Conservation (phyloP, 1,140 invertebrate genomes). For the Zaprionus africanus region DNA sequence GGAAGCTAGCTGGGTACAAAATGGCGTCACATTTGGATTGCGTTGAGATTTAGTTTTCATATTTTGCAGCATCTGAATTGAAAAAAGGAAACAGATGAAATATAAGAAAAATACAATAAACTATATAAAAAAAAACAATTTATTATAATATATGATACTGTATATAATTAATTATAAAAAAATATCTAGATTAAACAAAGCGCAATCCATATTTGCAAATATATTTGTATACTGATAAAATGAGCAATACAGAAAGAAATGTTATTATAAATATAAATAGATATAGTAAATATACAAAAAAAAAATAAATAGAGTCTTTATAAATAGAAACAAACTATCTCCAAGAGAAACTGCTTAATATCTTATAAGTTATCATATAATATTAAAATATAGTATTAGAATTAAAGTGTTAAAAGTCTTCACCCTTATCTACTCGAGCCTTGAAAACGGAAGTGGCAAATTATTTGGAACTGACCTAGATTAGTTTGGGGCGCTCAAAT, state of each 20-base stretch:
- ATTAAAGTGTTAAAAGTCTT: background rate
- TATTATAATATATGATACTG: too few species aligned
- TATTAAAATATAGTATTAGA: background rate
- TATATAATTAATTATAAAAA: too few species aligned
- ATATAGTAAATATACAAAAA: too few species aligned
- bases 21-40: constrained; percentile 27
- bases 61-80: background rate
- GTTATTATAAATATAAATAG: too few species aligned
- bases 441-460: background rate
- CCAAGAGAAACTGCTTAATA: background rate
- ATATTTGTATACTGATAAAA: too few species aligned
- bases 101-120: too few species aligned
- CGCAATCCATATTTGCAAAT: too few species aligned
- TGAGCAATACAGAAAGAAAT: too few species aligned
- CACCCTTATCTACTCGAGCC: background rate
- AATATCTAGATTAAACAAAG: too few species aligned
- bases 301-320: too few species aligned
- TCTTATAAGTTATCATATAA: background rate
- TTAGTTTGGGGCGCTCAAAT: background rate
- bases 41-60: background rate
- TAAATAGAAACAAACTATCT: background rate
- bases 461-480: background rate
- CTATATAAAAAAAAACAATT: too few species aligned
- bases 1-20: constrained; percentile 19
- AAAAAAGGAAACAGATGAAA: background rate